These are phyloP conservation scores for Cryptotermes secundus DNA, from an alignment of 1,140 invertebrate genomes.

Conservation along the genomic window DNA sequence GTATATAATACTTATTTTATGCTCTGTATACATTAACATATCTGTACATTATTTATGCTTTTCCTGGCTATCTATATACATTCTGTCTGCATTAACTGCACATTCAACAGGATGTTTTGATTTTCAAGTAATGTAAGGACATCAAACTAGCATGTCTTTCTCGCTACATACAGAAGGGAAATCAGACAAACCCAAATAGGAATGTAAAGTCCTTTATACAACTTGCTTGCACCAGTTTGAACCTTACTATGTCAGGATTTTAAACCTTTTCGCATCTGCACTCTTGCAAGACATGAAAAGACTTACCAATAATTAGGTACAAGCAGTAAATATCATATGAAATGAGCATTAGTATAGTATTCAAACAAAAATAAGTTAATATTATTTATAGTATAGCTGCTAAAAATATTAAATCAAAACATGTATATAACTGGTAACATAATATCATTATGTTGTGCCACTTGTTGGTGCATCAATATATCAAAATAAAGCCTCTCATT, in stretches of 20 bases:
- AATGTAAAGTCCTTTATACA: slow-evolving; percentile 1
- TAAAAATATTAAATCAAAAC: neutral
- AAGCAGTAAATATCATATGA: neutral
- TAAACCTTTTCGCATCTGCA: neutral
- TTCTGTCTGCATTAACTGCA: neutral
- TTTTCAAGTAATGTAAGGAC: neutral
- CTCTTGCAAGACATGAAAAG: neutral
- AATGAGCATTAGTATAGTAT: neutral
- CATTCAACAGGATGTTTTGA: neutral
- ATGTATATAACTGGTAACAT: neutral
- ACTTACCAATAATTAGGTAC: neutral
- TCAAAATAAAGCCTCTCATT: slow-evolving; percentile 5
- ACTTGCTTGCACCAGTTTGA: neutral
- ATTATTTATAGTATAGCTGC: neutral
- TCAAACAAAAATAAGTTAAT: neutral
- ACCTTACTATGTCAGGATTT: neutral
- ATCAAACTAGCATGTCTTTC: neutral
- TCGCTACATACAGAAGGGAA: too few species aligned
- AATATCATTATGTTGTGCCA: slow-evolving; percentile 1
- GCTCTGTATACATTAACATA: neutral
- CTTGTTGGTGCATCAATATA: neutral
- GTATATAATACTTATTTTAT: neutral
- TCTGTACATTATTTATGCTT: neutral
- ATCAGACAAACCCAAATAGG: neutral
- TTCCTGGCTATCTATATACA: slow-evolving; percentile 16